phyloP scores from a whole-genome alignment of 2,113 vertebrate genomes.

The Redunca redunca region DNA sequence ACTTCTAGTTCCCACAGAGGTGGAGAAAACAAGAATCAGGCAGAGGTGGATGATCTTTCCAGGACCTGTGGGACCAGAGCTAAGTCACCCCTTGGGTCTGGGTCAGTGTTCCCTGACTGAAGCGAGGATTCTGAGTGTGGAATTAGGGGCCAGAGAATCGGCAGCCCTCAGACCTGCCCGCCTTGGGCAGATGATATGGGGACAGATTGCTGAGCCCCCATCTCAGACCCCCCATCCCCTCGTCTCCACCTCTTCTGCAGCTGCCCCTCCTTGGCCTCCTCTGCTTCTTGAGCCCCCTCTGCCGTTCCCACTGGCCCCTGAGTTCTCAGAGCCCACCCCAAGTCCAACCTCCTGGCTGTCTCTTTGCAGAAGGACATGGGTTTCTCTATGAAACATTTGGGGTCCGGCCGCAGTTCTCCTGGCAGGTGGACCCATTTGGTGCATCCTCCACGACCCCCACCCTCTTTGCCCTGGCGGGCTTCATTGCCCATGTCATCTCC shows the following conservation, averaged over 20 bases:
- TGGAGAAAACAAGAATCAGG: too few species aligned
- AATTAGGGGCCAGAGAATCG: neutral
- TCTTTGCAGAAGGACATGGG: constrained; percentile 89
- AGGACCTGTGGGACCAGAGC: too few species aligned
- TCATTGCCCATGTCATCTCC: constrained; percentile 91
- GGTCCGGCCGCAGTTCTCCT: constrained; percentile 89
- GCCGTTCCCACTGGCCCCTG: neutral
- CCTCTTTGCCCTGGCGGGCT: constrained; percentile 90
- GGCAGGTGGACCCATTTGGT: constrained; percentile 94
- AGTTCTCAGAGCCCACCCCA: neutral
- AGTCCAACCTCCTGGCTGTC: neutral
- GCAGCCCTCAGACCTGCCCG: neutral
- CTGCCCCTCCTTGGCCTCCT: neutral
- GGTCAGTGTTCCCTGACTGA: neutral
- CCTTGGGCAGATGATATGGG: neutral
- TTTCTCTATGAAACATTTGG: constrained; percentile 95
- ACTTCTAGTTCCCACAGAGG: neutral
- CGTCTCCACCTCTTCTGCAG: fast-evolving
- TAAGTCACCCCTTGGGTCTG: neutral
- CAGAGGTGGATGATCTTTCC: too few species aligned
- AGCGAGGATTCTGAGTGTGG: neutral
- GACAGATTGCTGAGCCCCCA: neutral
- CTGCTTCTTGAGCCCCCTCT: neutral
- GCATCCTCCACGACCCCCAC: constrained; percentile 91
- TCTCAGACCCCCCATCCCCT: neutral